Conservation (phyloP, 2,113 vertebrate species). For the Pituophis catenifer region DNA sequence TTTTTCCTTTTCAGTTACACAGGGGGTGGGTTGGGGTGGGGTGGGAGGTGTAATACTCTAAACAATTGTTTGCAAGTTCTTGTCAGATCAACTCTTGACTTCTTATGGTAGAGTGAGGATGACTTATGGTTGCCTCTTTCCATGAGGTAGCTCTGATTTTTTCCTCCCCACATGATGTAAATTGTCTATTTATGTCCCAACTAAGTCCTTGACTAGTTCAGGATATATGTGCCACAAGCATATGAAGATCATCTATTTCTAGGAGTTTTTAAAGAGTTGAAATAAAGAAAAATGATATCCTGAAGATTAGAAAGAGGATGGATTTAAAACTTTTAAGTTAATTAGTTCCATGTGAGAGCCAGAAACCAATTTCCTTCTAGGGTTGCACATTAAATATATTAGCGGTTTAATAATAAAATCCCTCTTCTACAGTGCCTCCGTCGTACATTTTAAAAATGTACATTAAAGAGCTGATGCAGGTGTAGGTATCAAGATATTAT, state of each 20-base stretch:
- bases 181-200: neutral
- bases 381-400: neutral
- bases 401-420: neutral
- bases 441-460: neutral
- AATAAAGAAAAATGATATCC: neutral
- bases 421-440: neutral
- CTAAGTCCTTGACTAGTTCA: neutral
- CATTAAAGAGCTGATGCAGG: neutral
- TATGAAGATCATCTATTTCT: neutral
- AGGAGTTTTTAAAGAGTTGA: neutral
- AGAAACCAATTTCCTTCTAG: neutral
- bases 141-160: neutral
- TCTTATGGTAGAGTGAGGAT: neutral
- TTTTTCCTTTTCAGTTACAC: neutral
- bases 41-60: neutral
- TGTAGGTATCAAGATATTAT: neutral
- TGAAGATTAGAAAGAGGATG: neutral
- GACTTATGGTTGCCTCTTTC: neutral
- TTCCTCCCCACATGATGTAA: neutral
- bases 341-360: neutral
- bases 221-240: neutral
- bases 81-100: neutral
- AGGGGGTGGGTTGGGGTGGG: neutral
- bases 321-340: neutral
- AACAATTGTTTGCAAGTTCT: neutral